phyloP scores from a whole-genome alignment of 2,113 vertebrate species.

The Cichladusa arquata region DNA sequence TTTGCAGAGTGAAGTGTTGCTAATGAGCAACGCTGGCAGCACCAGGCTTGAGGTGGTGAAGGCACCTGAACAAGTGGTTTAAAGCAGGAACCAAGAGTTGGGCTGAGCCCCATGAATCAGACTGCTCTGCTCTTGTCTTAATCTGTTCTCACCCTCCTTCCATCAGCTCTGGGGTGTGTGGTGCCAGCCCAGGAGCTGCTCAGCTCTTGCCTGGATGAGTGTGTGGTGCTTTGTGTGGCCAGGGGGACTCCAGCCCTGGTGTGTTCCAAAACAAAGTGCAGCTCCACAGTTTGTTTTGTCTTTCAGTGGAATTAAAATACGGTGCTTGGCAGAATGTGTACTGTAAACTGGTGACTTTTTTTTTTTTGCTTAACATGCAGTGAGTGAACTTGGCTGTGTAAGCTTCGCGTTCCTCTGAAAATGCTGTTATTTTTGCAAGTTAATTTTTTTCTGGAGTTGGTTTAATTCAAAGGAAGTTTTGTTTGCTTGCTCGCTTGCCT shows the following conservation, averaged over 20 bases:
- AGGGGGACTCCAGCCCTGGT: background rate
- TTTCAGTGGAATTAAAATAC: conserved; percentile 6
- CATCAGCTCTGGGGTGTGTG: fast-evolving
- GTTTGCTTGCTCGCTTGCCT: conserved; percentile 16
- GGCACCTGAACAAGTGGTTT: background rate
- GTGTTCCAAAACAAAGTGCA: conserved; percentile 23
- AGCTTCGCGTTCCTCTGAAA: background rate
- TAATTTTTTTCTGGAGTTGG: conserved; percentile 13
- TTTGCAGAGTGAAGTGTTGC: conserved; percentile 52
- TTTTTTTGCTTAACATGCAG: background rate
- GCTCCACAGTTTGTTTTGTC: conserved; percentile 31
- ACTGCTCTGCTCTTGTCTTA: background rate
- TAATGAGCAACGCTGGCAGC: conserved; percentile 37
- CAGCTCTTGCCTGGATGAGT: background rate
- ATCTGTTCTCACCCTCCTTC: background rate
- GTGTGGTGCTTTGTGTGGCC: background rate
- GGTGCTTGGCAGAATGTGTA: background rate
- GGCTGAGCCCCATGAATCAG: background rate
- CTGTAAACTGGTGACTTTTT: background rate
- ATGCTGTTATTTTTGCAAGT: conserved; percentile 3
- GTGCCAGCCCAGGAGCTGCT: background rate
- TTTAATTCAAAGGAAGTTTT: conserved; percentile 43
- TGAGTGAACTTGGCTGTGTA: background rate
- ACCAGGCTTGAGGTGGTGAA: background rate
- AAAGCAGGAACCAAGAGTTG: background rate